These are phyloP conservation scores for Loxodonta africana DNA, from an alignment of 2,113 vertebrate genomes.

Conservation along the genomic window DNA sequence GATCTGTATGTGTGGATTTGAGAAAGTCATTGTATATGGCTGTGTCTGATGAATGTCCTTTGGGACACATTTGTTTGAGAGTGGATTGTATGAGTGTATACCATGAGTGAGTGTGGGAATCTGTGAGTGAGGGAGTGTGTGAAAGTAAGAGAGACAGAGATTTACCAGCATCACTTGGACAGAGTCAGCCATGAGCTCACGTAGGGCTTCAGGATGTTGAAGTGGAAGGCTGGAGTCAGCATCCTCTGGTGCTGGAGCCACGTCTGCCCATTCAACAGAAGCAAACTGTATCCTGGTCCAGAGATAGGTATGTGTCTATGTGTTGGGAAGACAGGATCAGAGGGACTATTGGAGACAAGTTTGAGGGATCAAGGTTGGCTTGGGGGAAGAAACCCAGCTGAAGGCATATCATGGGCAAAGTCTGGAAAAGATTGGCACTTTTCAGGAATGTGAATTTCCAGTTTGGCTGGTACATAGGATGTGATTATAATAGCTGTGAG, in stretches of 20 bases:
- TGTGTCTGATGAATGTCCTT: background rate
- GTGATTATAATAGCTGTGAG: background rate
- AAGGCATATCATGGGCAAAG: background rate
- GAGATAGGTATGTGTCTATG: background rate
- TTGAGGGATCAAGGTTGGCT: background rate
- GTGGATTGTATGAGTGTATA: background rate
- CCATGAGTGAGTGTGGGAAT: background rate
- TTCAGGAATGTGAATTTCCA: background rate
- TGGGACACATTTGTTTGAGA: background rate
- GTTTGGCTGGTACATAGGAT: background rate
- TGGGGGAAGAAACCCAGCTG: background rate
- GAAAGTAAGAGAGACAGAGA: background rate
- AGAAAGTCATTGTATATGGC: background rate
- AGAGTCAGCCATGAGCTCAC: conserved; percentile 90
- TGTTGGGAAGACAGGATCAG: background rate
- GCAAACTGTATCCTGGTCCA: conserved; percentile 90
- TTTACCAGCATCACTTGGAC: conserved; percentile 92
- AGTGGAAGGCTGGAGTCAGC: conserved; percentile 95
- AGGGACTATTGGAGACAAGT: background rate
- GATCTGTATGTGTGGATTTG: background rate
- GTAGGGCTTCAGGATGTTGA: conserved; percentile 93
- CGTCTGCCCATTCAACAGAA: conserved; percentile 89
- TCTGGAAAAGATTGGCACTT: background rate
- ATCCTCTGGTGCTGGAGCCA: conserved; percentile 93
- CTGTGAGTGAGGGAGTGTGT: background rate